Conservation (phyloP, 2,113 vertebrate species). For the Zosterops pallidus region DNA sequence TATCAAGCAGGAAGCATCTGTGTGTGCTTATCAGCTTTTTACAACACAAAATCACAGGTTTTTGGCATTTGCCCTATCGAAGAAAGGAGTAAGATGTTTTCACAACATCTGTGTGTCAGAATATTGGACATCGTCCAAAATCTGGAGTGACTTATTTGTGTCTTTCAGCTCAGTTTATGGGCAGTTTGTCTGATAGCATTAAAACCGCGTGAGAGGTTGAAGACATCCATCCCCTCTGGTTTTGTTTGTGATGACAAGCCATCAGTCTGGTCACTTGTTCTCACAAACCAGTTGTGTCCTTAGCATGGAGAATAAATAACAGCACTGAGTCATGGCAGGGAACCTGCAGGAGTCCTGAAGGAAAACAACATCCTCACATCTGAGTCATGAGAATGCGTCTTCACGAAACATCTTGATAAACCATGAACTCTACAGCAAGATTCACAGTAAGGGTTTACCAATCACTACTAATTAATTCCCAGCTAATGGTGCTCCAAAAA, state of each 20-base stretch:
- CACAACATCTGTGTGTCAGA: background rate
- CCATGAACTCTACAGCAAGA: background rate
- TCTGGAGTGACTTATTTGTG: background rate
- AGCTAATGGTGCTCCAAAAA: background rate
- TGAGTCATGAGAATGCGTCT: background rate
- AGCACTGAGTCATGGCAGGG: background rate
- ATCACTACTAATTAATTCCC: background rate
- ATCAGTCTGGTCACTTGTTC: background rate
- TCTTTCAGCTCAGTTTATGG: background rate
- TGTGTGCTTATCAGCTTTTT: background rate
- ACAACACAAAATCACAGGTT: background rate
- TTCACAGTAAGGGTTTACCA: background rate
- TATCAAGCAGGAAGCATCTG: conserved; percentile 26
- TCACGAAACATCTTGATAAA: background rate
- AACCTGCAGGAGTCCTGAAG: background rate
- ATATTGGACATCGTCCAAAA: background rate
- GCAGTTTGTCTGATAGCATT: background rate
- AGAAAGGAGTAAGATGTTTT: background rate
- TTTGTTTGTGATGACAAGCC: background rate
- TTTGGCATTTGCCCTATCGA: background rate
- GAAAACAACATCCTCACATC: background rate
- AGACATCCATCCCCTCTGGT: background rate
- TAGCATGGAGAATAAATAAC: background rate
- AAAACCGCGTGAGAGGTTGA: background rate
- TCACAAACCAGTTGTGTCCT: background rate